Conservation (phyloP, 2,888 invertebrate species). For the Sinhomidia bicolor region DNA sequence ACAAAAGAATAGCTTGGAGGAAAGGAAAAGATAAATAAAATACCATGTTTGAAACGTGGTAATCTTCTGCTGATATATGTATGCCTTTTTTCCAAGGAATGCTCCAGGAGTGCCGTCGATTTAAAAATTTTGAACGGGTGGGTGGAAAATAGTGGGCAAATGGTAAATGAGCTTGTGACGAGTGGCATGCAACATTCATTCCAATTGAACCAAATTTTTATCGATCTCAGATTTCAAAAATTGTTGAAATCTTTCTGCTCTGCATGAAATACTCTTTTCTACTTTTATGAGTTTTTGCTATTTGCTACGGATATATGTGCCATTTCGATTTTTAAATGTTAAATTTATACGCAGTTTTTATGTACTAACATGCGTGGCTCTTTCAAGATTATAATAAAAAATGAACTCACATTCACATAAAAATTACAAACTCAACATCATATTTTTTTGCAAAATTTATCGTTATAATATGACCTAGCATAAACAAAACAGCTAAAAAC, state of each 20-base stretch:
- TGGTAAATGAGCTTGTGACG: not conserved
- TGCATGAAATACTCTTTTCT: no score
- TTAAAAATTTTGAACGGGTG: not conserved
- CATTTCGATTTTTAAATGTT: no score
- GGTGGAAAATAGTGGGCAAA: not conserved
- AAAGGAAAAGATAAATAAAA: no score
- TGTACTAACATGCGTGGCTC: not conserved
- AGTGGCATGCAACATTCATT: not conserved
- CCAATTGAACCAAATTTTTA: not conserved
- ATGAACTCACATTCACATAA: no score
- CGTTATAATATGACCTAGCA: conserved; percentile 25
- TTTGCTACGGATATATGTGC: no score
- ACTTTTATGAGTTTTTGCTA: no score
- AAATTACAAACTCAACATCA: no score
- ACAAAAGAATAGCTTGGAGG: no score
- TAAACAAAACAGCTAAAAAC: conserved; percentile 27
- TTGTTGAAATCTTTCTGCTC: not conserved
- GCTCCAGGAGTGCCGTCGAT: not conserved
- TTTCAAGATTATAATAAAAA: not conserved
- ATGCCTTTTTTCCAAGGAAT: not conserved
- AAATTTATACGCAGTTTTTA: not conserved
- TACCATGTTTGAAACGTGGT: no score
- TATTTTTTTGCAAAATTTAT: conserved; percentile 1
- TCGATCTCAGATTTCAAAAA: conserved; percentile 27
- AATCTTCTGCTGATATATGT: no score